Conservation (phyloP, 1,140 invertebrate species). For the Drosophila pseudoobscura region DNA sequence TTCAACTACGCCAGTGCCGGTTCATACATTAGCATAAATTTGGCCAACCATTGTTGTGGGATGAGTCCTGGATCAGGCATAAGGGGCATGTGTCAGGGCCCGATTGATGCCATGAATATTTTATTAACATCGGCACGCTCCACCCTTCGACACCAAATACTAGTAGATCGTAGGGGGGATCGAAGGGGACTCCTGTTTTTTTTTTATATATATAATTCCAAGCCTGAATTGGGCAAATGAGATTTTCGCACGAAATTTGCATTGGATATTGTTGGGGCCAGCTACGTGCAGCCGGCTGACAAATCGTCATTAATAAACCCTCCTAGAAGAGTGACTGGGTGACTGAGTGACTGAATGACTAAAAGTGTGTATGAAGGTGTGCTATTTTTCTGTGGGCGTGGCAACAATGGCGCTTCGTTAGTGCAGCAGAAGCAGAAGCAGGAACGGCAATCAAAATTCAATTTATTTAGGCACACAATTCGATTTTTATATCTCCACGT, state of each 20-base stretch:
- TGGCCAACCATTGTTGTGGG: conserved; percentile 37
- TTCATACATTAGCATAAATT: conserved; percentile 46
- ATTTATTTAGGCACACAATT: conserved; percentile 66
- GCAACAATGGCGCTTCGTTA: conserved; percentile 74
- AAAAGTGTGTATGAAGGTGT: background rate
- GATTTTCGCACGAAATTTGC: conserved; percentile 65
- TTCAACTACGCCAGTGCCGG: conserved; percentile 22
- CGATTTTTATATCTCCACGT: conserved; percentile 53
- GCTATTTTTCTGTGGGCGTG: conserved; percentile 12
- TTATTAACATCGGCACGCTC: conserved; percentile 53
- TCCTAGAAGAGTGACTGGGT: conserved; percentile 35
- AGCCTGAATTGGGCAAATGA: conserved; percentile 65
- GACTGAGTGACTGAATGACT: conserved; percentile 10
- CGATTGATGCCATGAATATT: conserved; percentile 69
- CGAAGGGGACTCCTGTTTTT: background rate
- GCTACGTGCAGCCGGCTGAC: conserved; percentile 55
- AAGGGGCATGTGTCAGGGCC: conserved; percentile 41
- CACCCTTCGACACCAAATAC: conserved; percentile 37
- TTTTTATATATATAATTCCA: conserved; percentile 57
- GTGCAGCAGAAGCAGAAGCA: conserved; percentile 41
- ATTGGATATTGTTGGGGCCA: conserved; percentile 59
- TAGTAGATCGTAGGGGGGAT: background rate
- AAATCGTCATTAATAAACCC: conserved; percentile 72
- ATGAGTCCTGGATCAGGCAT: conserved; percentile 9
- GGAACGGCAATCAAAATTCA: conserved; percentile 66